Evolutionary conservation across 2,888 invertebrate species (phyloP).

Genomic region (Auanema sp.): DNA sequence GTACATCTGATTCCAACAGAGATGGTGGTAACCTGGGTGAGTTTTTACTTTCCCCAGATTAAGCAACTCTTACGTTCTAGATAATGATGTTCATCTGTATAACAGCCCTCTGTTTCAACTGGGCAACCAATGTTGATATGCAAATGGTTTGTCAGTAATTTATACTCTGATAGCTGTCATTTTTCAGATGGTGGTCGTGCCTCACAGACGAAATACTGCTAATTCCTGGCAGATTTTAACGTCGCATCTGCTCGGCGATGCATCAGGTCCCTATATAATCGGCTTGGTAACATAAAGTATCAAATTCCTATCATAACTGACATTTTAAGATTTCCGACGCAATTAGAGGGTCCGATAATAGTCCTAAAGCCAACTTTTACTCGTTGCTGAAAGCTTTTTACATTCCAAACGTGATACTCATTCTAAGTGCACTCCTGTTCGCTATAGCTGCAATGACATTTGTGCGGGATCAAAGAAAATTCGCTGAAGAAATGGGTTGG

Average conservation of each 20-base stretch:
- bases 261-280: constrained; percentile 93
- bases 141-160: constrained; percentile 55
- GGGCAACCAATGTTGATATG: constrained; percentile 97
- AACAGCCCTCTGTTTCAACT: constrained; percentile 85
- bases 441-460: constrained; percentile 35
- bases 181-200: constrained; percentile 94
- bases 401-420: constrained; percentile 39
- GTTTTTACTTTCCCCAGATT: constrained; percentile 1
- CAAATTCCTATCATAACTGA: not conserved
- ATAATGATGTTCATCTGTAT: constrained; percentile 68
- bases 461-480: constrained; percentile 31
- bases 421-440: constrained; percentile 37
- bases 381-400: constrained; percentile 39
- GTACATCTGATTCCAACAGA: constrained; percentile 73
- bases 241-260: constrained; percentile 97
- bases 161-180: constrained; percentile 24
- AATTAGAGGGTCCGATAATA: constrained; percentile 37
- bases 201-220: constrained; percentile 90
- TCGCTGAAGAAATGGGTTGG: constrained; percentile 38
- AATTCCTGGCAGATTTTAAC: constrained; percentile 95
- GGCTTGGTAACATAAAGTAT: constrained; percentile 69
- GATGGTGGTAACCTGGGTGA: constrained; percentile 33
- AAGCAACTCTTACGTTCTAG: constrained; percentile 54
- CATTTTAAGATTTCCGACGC: constrained; percentile 50
- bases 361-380: constrained; percentile 28